A percentile compares a stretch with the other conserved stretches of the same genome.
Conservation (phyloP, 2,888 invertebrate genomes). For the Chrysodeixis includens region DNA sequence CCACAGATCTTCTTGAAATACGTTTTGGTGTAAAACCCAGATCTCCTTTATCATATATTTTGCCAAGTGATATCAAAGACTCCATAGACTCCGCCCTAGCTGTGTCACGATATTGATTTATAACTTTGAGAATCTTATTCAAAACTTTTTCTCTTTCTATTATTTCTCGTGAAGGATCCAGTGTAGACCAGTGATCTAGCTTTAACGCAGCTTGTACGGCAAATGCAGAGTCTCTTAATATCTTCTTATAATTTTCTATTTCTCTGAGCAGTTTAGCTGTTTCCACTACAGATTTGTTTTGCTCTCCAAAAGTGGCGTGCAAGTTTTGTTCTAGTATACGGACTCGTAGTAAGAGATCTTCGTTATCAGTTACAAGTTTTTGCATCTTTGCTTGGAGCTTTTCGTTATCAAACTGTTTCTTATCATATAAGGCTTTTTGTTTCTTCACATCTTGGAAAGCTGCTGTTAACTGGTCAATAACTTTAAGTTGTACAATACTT, state of each 20-base stretch:
- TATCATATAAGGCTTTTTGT: slow-evolving; percentile 82
- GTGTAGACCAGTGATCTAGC: slow-evolving; percentile 80
- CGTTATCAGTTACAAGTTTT: slow-evolving; percentile 80
- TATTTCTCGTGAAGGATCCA: slow-evolving; percentile 78
- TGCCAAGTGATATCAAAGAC: slow-evolving; percentile 85
- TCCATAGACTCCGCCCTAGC: slow-evolving; percentile 79
- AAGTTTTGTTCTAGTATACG: slow-evolving; percentile 89
- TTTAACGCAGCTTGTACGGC: slow-evolving; percentile 90
- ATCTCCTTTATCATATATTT: slow-evolving; percentile 90
- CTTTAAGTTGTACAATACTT: slow-evolving; percentile 90
- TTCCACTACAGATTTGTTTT: slow-evolving; percentile 82
- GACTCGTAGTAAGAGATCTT: slow-evolving; percentile 81
- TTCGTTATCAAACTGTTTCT: slow-evolving; percentile 79
- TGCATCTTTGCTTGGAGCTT: slow-evolving; percentile 75
- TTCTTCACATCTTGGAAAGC: slow-evolving; percentile 89
- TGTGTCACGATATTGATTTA: slow-evolving; percentile 78
- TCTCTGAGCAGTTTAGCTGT: slow-evolving; percentile 86
- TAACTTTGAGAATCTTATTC: slow-evolving; percentile 87
- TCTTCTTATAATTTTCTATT: slow-evolving; percentile 86
- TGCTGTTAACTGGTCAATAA: slow-evolving; percentile 90
- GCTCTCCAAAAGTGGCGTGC: slow-evolving; percentile 84
- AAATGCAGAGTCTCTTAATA: slow-evolving; percentile 90
- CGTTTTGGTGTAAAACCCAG: slow-evolving; percentile 91
- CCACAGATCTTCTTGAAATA: slow-evolving; percentile 8
- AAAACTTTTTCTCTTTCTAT: slow-evolving; percentile 85